phyloP scores from a whole-genome alignment of 2,888 invertebrate genomes.

The Cactoblastis cactorum region DNA sequence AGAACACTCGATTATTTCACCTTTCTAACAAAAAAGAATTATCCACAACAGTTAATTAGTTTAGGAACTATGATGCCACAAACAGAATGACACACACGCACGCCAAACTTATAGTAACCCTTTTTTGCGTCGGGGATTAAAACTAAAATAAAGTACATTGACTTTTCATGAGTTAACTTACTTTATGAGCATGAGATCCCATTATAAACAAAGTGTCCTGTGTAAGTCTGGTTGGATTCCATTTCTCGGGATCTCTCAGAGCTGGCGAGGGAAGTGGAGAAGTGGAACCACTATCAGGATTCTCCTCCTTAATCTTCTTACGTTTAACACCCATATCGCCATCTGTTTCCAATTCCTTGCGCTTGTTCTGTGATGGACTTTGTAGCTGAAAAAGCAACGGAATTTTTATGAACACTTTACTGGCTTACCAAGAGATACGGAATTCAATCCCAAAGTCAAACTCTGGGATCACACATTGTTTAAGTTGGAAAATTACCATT shows the following conservation, averaged over 20 bases:
- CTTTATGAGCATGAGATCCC: constrained; percentile 87
- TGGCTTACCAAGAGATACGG: too few species aligned
- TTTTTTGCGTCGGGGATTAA: too few species aligned
- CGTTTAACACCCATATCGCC: constrained; percentile 73
- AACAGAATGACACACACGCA: too few species aligned
- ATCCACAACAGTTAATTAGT: too few species aligned
- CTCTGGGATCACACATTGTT: too few species aligned
- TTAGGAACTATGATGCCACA: too few species aligned
- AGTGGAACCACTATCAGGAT: constrained; percentile 50
- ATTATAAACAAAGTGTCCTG: constrained; percentile 87
- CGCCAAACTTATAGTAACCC: too few species aligned
- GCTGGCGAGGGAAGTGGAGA: constrained; percentile 66
- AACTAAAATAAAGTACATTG: too few species aligned
- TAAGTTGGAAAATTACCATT: too few species aligned
- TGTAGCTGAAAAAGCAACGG: constrained; percentile 47
- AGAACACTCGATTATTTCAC: too few species aligned
- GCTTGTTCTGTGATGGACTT: constrained; percentile 78
- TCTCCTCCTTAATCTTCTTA: constrained; percentile 65
- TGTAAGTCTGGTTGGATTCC: constrained; percentile 86
- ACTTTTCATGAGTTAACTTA: constrained; percentile 24
- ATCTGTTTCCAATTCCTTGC: constrained; percentile 84
- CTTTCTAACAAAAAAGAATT: too few species aligned
- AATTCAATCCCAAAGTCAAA: too few species aligned
- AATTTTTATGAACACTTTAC: not conserved
- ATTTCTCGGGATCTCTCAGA: constrained; percentile 82